Evolutionary conservation across 2,113 vertebrate genomes (phyloP), one percentile per base, ranked within the genome.

Genomic region (Panthera uncia): DNA sequence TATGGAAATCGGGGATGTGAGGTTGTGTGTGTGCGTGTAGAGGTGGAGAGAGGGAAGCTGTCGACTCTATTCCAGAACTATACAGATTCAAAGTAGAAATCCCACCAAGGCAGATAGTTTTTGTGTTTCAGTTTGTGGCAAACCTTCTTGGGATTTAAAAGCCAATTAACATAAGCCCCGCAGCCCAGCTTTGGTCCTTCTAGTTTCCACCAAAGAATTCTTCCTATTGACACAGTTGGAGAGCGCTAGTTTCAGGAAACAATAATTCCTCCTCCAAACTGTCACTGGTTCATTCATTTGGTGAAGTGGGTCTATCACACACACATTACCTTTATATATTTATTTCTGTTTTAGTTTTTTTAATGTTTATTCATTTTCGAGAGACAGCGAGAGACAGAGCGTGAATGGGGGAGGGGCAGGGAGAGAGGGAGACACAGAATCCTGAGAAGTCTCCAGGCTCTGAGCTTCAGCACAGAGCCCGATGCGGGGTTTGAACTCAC

Each of bases 231-330:
- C 98, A 98, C 73, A 96, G 66, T 93, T 98, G 97, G 96, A 98
- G 89, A 96, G 52, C 88, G 52, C 45, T 98, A 41, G 74, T 97
- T 98, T 98, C 94, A 94, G 65, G 82, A 98, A 98, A 98, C n/a
- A 95, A 52, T 94, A 73, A 93, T 69, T 97, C 89, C 88, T 57
- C 91, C 87, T 89, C 74, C 95, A 85, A 89, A 92, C 5, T 2
- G 1, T 95, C 97, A 98, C 78, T 94, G 85, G 91, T 97, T 91
- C 74, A 89, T 95, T 98, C 89, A 94, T 98, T 98, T 98, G 41
- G 29, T 95, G 96, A 93, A 97, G 90, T 97, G 93, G 97, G 93
- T 76, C 11, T 94, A 71, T 57, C 89, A 84, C 14, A 55, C 29
- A 65, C 5, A 79, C 4, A 63, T 86, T 95, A 76, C 89, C 23